Evolutionary conservation across 2,888 invertebrate genomes (phyloP).

Genomic region (Frankliniella fusca): DNA sequence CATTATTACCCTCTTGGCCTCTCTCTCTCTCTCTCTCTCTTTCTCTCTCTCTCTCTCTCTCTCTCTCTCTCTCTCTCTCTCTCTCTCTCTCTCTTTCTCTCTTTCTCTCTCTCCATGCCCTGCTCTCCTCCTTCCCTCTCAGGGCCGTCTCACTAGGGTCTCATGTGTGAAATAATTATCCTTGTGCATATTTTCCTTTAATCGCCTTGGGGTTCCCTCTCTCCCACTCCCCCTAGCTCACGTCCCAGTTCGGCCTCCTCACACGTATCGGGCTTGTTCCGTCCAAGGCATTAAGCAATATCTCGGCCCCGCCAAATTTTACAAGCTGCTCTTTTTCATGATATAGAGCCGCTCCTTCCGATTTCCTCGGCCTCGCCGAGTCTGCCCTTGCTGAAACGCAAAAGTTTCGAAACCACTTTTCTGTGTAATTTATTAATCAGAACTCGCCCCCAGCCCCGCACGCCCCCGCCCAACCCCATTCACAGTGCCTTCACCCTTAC

Average conservation of each 20-base stretch:
- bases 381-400: not conserved
- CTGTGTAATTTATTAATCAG: constrained; percentile 8
- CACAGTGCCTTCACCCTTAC: too few relatives aligned
- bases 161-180: constrained; percentile 23
- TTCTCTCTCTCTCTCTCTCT: not conserved
- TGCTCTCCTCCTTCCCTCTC: not conserved
- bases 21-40: not conserved
- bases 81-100: not conserved
- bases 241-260: not conserved
- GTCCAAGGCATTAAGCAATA: too few relatives aligned
- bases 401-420: not conserved
- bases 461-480: not conserved
- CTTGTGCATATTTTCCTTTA: constrained; percentile 9
- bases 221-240: not conserved
- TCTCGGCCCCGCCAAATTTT: too few relatives aligned
- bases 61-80: too few relatives aligned
- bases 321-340: not conserved
- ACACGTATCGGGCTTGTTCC: too few relatives aligned
- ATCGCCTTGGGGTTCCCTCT: not conserved
- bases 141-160: too few relatives aligned
- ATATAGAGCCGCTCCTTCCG: not conserved
- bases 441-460: not conserved
- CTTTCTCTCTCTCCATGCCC: not conserved
- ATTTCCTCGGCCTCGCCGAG: not conserved
- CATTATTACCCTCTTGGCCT: not conserved